Percentiles rank a stretch among this genome's conserved stretches.
phyloP scores from a whole-genome alignment of 2,888 invertebrate genomes.

The Empis livida region DNA sequence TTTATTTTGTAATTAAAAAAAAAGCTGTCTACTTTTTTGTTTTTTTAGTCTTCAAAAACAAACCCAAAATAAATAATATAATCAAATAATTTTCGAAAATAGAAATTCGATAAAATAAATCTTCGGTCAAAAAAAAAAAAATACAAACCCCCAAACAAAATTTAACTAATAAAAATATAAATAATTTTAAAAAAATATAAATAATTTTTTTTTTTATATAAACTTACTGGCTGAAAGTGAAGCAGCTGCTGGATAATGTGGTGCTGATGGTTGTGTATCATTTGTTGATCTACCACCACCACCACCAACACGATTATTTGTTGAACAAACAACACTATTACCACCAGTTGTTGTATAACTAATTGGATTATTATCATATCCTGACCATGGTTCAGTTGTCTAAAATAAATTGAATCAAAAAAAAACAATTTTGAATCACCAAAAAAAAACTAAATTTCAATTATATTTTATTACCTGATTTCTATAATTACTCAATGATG shows the following conservation, averaged over 20 bases:
- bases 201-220: slow-evolving; percentile 16
- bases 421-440: background rate
- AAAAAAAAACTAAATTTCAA: background rate
- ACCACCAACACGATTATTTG: slow-evolving; percentile 19
- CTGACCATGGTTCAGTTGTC: slow-evolving; percentile 25
- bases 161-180: too few species aligned
- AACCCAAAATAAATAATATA: too few species aligned
- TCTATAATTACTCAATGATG: slow-evolving; percentile 29
- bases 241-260: slow-evolving; percentile 51
- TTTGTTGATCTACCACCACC: slow-evolving; percentile 28
- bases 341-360: slow-evolving; percentile 21
- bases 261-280: slow-evolving; percentile 18
- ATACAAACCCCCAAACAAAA: too few species aligned
- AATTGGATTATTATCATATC: slow-evolving; percentile 25
- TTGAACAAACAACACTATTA: slow-evolving; percentile 3
- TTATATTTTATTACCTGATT: slow-evolving; percentile 19
- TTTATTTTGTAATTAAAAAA: too few species aligned
- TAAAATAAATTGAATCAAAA: slow-evolving; percentile 1
- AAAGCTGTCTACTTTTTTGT: too few species aligned
- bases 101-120: too few species aligned
- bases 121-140: too few species aligned
- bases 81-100: too few species aligned
- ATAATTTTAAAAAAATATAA: background rate
- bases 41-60: too few species aligned
- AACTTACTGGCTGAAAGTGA: slow-evolving; percentile 63